Evolutionary conservation across 2,113 vertebrate species (phyloP).

Genomic region (Indicator indicator): DNA sequence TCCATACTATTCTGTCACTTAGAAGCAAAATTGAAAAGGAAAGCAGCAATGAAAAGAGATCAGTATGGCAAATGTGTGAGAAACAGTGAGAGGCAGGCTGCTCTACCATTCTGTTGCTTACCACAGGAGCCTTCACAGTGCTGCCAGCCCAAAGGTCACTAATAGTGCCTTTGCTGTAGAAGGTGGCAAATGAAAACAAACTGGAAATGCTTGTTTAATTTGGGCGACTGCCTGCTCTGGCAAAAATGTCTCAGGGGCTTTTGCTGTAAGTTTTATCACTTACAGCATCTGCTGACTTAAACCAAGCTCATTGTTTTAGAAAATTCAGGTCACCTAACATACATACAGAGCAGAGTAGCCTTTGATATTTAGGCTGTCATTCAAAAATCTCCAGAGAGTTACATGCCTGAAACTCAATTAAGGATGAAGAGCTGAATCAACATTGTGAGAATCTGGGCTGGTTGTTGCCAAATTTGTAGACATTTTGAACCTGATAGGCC

Average conservation of each 20-base stretch:
- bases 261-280: constrained; percentile 16
- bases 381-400: constrained; percentile 28
- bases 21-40: neutral
- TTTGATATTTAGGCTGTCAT: constrained; percentile 38
- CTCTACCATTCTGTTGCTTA: rapidly evolving
- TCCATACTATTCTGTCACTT: neutral
- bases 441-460: neutral
- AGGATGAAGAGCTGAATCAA: constrained; percentile 57
- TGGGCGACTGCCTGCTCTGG: neutral
- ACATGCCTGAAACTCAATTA: constrained; percentile 41
- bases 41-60: neutral
- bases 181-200: neutral
- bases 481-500: neutral
- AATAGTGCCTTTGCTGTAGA: neutral
- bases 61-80: rapidly evolving
- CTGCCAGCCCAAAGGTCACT: neutral
- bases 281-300: neutral
- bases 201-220: neutral
- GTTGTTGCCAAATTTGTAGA: neutral
- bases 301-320: neutral
- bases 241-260: neutral
- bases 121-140: neutral
- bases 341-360: neutral
- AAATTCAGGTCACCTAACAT: constrained; percentile 39
- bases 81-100: neutral